A percentile compares a stretch with the other conserved stretches of the same genome.
phyloP scores from a whole-genome alignment of 1,140 invertebrate species.

The Chrysomallon squamiferum region DNA sequence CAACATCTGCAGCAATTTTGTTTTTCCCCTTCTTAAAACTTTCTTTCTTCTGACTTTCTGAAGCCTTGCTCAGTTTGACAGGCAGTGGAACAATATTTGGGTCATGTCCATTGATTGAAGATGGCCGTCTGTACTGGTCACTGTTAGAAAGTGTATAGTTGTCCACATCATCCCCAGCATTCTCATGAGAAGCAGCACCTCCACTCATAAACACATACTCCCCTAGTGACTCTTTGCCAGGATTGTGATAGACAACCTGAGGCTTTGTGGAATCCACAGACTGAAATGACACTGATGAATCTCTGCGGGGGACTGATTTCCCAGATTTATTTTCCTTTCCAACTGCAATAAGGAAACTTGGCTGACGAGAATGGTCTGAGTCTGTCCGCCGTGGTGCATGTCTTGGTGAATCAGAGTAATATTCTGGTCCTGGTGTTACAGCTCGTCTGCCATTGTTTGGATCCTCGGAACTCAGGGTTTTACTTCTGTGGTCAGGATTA shows the following conservation, averaged over 20 bases:
- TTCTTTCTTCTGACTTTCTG: constrained; percentile 42
- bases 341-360: constrained; percentile 54
- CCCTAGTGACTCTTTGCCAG: neutral
- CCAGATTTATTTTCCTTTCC: constrained; percentile 28
- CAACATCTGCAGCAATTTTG: constrained; percentile 48
- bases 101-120: constrained; percentile 30
- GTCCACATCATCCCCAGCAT: constrained; percentile 29
- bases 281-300: neutral
- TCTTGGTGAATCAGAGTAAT: constrained; percentile 9
- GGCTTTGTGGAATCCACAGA: constrained; percentile 6
- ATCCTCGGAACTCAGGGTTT: constrained; percentile 41
- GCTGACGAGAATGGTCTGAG: constrained; percentile 51
- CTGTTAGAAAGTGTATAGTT: constrained; percentile 50
- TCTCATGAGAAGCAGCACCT: neutral
- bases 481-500: constrained; percentile 76
- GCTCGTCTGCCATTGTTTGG: constrained; percentile 72
- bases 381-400: constrained; percentile 18
- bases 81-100: constrained; percentile 33
- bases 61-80: constrained; percentile 34
- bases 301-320: constrained; percentile 2
- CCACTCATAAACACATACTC: too few relatives aligned
- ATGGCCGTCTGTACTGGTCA: constrained; percentile 48
- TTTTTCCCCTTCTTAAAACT: constrained; percentile 52
- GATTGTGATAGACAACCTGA: constrained; percentile 8
- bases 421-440: constrained; percentile 77